phyloP scores from a whole-genome alignment of 2,113 vertebrate species.

The Apus apus region DNA sequence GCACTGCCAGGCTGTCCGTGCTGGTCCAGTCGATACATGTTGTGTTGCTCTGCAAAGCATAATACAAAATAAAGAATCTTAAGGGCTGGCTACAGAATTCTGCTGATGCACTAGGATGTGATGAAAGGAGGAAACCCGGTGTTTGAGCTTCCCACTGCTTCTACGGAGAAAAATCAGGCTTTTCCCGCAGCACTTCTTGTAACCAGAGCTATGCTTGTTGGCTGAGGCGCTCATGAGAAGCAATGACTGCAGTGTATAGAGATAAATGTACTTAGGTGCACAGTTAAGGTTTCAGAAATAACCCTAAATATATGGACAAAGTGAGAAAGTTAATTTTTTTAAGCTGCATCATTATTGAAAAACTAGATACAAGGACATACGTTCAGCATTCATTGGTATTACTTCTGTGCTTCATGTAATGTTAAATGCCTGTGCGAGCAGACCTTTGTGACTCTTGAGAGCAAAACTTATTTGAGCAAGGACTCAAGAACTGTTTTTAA shows the following conservation, averaged over 20 bases:
- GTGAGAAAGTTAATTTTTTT: background rate
- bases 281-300: background rate
- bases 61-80: background rate
- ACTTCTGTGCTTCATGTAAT: background rate
- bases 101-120: rapidly evolving
- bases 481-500: background rate
- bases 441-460: background rate
- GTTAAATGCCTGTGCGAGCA: background rate
- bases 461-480: background rate
- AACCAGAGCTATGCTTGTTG: background rate
- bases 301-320: background rate
- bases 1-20: rapidly evolving
- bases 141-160: background rate
- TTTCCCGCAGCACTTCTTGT: background rate
- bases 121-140: background rate
- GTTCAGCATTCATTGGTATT: background rate
- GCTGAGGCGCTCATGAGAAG: background rate
- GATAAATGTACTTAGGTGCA: background rate
- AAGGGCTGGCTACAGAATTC: rapidly evolving
- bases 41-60: rapidly evolving
- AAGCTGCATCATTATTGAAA: background rate
- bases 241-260: background rate
- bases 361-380: background rate
- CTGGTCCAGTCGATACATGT: background rate
- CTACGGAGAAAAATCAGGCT: background rate